phyloP scores from a whole-genome alignment of 2,888 invertebrate species.

The Willowsia nigromaculata region DNA sequence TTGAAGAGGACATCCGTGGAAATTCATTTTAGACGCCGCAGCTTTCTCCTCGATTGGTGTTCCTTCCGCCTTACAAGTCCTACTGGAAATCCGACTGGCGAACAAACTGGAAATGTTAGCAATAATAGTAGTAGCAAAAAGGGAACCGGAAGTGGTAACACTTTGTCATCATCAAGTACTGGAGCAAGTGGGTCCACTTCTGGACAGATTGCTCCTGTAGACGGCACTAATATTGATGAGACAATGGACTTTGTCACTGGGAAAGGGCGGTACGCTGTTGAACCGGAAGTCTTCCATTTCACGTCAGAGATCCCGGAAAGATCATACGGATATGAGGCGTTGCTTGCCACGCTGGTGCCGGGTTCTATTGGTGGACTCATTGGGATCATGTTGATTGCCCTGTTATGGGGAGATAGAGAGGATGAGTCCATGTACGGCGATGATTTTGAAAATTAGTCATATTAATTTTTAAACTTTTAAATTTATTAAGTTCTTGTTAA shows the following conservation, averaged over 20 bases:
- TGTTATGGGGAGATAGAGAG: conserved; percentile 77
- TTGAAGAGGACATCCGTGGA: conserved; percentile 93
- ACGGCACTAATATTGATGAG: conserved; percentile 46
- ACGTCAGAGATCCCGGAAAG: conserved; percentile 74
- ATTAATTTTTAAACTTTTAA: background rate
- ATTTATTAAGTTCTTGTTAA: conserved; percentile 25
- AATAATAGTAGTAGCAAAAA: background rate
- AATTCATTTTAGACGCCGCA: conserved; percentile 88
- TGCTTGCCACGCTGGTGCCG: conserved; percentile 73
- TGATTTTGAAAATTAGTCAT: background rate
- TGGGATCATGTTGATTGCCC: conserved; percentile 76
- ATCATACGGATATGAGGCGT: conserved; percentile 74
- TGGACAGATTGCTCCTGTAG: background rate
- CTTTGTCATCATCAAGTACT: background rate
- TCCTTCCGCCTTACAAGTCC: conserved; percentile 85
- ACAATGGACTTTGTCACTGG: conserved; percentile 54
- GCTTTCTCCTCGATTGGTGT: conserved; percentile 93
- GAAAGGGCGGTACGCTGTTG: conserved; percentile 35
- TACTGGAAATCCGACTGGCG: background rate
- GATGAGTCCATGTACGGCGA: conserved; percentile 76
- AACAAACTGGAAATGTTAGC: background rate
- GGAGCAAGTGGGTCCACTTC: background rate
- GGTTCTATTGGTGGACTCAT: conserved; percentile 77
- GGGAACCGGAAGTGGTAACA: background rate
- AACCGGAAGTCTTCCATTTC: conserved; percentile 73